Evolutionary conservation across 2,113 vertebrate species (phyloP).

Genomic region (Aptenodytes patagonicus): DNA sequence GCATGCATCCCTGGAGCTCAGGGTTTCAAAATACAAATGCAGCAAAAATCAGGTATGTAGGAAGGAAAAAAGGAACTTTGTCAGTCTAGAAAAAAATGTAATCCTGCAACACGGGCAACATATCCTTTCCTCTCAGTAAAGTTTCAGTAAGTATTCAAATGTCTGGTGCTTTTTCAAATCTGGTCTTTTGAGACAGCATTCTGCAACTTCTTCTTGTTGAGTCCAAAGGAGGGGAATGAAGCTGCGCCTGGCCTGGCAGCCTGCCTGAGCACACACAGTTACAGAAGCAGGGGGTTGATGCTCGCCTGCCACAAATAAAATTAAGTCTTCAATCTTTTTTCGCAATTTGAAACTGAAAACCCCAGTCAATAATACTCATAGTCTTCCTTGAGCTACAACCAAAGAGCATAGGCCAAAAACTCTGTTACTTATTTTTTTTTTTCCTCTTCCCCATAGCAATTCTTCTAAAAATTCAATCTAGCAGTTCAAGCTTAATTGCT

Average conservation of each 20-base stretch:
- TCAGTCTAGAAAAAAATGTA: neutral
- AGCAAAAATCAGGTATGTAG: neutral
- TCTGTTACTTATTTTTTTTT: neutral
- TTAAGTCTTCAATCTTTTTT: constrained; percentile 28
- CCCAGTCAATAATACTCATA: neutral
- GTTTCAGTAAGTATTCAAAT: neutral
- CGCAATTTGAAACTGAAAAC: neutral
- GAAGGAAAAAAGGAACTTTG: neutral
- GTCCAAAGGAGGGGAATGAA: neutral
- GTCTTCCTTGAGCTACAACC: neutral
- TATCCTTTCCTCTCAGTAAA: neutral
- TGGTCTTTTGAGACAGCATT: neutral
- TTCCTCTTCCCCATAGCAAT: neutral
- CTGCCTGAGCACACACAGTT: neutral
- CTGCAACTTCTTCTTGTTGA: neutral
- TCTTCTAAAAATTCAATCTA: constrained; percentile 27
- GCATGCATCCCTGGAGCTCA: neutral
- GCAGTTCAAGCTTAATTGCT: constrained; percentile 14
- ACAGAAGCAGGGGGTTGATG: neutral
- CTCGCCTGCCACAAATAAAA: neutral
- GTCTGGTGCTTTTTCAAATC: neutral
- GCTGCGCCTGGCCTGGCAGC: neutral
- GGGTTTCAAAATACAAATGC: neutral
- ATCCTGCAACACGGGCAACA: neutral
- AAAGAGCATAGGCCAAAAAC: neutral